A percentile compares a stretch with the other conserved stretches of the same genome.
These are phyloP conservation scores for Belonocnema kinseyi DNA, from an alignment of 1,140 invertebrate species.

Conservation along the genomic window DNA sequence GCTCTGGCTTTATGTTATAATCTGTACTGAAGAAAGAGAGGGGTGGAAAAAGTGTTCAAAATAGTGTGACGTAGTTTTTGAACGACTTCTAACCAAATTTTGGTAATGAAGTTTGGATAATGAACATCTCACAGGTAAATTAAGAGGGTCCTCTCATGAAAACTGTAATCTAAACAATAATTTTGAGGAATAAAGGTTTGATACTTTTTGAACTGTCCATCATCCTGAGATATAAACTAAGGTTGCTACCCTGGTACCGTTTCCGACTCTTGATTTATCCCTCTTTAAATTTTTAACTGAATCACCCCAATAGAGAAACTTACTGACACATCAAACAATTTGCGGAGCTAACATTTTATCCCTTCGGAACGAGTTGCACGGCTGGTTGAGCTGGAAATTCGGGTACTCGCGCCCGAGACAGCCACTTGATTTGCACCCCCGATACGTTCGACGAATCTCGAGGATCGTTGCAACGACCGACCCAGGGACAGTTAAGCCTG, in stretches of 20 bases:
- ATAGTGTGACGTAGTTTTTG: too few species aligned
- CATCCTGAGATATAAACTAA: not conserved
- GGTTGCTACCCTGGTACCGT: conserved; percentile 28
- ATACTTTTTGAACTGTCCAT: not conserved
- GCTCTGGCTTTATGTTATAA: too few species aligned
- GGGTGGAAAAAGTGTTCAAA: too few species aligned
- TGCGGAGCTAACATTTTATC: conserved; percentile 28
- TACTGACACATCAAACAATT: conserved; percentile 29
- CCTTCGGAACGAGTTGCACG: not conserved
- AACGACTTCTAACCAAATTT: too few species aligned
- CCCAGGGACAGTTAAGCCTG: conserved; percentile 29
- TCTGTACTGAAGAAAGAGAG: too few species aligned
- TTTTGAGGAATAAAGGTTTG: too few species aligned
- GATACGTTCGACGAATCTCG: conserved; percentile 42
- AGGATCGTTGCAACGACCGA: conserved; percentile 35
- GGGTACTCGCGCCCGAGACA: conserved; percentile 4
- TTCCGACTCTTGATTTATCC: conserved; percentile 24
- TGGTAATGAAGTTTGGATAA: too few species aligned
- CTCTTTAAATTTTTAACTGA: conserved; percentile 9
- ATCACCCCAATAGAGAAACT: conserved; percentile 11
- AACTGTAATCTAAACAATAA: too few species aligned
- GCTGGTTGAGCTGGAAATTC: conserved; percentile 22
- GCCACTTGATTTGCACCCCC: conserved; percentile 36
- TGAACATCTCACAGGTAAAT: too few species aligned
- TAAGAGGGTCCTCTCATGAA: too few species aligned